These are phyloP conservation scores for Heterodera carotae DNA, from an alignment of 1,140 invertebrate genomes.

Conservation along the genomic window DNA sequence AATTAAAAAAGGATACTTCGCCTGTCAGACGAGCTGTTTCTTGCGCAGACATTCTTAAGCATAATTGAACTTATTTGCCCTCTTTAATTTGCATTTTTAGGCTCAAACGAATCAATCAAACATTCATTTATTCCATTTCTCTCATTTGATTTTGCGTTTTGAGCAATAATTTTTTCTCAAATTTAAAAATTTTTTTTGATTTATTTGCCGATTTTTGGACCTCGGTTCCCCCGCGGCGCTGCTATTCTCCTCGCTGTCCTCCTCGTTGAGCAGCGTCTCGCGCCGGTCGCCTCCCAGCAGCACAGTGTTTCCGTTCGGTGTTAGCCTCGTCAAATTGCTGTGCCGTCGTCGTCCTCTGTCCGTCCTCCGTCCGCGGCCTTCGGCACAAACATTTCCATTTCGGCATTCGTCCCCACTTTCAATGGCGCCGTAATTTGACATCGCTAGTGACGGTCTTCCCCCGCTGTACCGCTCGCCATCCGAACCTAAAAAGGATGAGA, in stretches of 20 bases:
- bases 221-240: neutral
- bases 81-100: too few relatives aligned
- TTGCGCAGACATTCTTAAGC: neutral
- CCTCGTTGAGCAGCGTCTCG: neutral
- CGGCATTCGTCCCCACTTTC: constrained; percentile 1
- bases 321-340: neutral
- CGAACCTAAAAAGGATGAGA: neutral
- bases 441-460: neutral
- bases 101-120: too few relatives aligned
- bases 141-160: too few relatives aligned
- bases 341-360: neutral
- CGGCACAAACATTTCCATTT: constrained; percentile 1
- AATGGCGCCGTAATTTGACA: constrained; percentile 8
- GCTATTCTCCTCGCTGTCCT: neutral
- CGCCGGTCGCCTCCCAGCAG: neutral
- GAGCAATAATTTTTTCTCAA: too few relatives aligned
- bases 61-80: too few relatives aligned
- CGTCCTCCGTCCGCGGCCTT: neutral
- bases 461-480: neutral
- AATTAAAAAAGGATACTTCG: neutral
- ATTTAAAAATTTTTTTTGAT: too few relatives aligned
- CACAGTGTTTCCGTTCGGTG: constrained; percentile 3
- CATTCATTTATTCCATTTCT: too few relatives aligned
- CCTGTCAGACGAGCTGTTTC: neutral
- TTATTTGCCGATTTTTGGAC: too few relatives aligned